Evolutionary conservation across 2,888 invertebrate genomes (phyloP), one percentile per base, ranked within the genome.

Genomic region (Cephus rjabovi): DNA sequence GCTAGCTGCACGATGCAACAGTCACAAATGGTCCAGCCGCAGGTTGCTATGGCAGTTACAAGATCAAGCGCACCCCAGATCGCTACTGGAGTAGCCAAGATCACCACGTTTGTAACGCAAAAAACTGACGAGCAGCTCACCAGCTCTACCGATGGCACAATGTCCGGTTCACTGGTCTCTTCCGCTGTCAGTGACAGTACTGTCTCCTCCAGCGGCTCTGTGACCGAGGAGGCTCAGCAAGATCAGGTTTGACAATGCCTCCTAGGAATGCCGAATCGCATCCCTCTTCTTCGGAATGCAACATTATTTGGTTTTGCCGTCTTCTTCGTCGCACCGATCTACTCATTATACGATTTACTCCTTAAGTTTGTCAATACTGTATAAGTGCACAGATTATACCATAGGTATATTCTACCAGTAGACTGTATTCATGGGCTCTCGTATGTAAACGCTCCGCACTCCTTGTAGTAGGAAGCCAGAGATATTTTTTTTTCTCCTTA

Each of bases 181-280:
- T 86, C 89, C 23, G 87, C 84, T 77, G 86, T 87, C 79, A 86
- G 85, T 82, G 90, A 90, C 83, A 86, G 87, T 83, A 88, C 86
- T 74, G 84, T 87, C 84, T 89, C 90, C 35, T 88, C 88, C 79
- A 85, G 87, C 85, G 87, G 90, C 83, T 89, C 89, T 80, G 86
- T 88, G 82, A 83, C 86, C 81, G 89, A 89, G 83, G 90, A 91
- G 80, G 86, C 85, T 77, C 90, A 91, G 79, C 90, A 88, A 85
- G 90, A 91, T 81, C 91, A 91, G 91, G 91, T 91, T 91, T 90
- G 91, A 83, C 86, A 77, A 87, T 83, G 86, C 86, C 86, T 87
- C 86, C 84, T 77, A 81, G 77, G 78, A 80, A 82, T 79, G 75
- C 73, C 74, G 69, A 34, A 74, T 74, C 34, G 33, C 34, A 34